Percentiles rank a stretch among this genome's conserved stretches.
Evolutionary conservation across 1,140 invertebrate genomes (phyloP).

Genomic region (Daktulosphaira vitifoliae): DNA sequence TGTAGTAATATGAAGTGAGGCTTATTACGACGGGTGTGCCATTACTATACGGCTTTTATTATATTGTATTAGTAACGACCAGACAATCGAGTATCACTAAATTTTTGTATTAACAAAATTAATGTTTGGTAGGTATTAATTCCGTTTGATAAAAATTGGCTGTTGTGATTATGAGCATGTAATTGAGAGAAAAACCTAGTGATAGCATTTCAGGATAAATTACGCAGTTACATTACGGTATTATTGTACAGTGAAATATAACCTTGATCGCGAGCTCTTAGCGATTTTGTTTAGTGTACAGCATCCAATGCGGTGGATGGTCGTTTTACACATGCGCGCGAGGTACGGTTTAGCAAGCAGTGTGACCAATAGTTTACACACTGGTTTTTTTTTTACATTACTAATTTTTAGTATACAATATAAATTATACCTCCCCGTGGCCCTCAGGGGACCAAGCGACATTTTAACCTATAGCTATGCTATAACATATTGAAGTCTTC

Average conservation of each 20-base stretch:
- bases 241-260: not conserved
- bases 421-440: constrained; percentile 5
- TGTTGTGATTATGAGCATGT: too few species aligned
- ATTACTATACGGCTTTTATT: too few species aligned
- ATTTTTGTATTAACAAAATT: too few species aligned
- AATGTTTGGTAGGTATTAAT: too few species aligned
- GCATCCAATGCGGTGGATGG: not conserved
- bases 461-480: not conserved
- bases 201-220: too few species aligned
- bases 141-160: too few species aligned
- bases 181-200: too few species aligned
- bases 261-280: constrained; percentile 18
- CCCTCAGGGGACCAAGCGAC: not conserved
- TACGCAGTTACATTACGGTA: too few species aligned
- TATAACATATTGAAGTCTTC: not conserved
- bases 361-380: constrained; percentile 15
- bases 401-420: constrained; percentile 20
- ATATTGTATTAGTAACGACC: too few species aligned
- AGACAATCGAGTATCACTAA: too few species aligned
- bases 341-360: constrained; percentile 17
- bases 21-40: too few species aligned
- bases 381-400: constrained; percentile 5
- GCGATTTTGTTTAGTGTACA: constrained; percentile 7
- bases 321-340: not conserved
- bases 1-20: too few species aligned